Conservation (phyloP, 2,797 vertebrate genomes). For the Hyperoplus immaculatus region DNA sequence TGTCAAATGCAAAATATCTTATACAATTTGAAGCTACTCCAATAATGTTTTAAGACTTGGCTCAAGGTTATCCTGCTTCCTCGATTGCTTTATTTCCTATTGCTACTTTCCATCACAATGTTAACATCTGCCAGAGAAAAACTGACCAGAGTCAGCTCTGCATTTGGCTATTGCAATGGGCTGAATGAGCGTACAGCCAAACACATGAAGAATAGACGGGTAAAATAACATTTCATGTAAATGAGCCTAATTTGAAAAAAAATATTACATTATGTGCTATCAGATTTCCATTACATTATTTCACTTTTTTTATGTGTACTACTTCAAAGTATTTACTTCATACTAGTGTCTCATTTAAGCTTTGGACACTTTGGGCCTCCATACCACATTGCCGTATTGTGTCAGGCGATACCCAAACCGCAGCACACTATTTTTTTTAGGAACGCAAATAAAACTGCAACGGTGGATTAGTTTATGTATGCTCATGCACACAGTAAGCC, state of each 20-base stretch:
- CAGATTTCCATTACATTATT: not conserved
- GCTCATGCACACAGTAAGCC: not conserved
- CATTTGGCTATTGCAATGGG: not conserved
- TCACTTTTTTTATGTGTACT: not conserved
- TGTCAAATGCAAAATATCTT: not conserved
- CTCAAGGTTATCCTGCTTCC: too few species aligned
- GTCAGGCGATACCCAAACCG: not conserved
- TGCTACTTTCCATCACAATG: not conserved
- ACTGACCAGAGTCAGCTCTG: not conserved
- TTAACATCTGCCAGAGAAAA: not conserved
- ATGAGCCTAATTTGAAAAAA: not conserved
- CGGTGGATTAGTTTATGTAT: not conserved
- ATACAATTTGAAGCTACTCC: not conserved
- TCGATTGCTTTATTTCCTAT: too few species aligned
- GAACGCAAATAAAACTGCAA: not conserved
- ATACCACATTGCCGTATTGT: not conserved
- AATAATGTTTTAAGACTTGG: not conserved
- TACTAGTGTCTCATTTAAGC: too few species aligned
- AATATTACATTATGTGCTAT: not conserved
- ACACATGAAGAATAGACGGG: not conserved
- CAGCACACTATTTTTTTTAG: not conserved
- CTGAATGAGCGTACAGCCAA: not conserved
- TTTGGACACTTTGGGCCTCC: not conserved
- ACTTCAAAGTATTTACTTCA: not conserved
- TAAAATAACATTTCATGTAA: not conserved